Evolutionary conservation across 2,888 invertebrate genomes (phyloP).

Genomic region (Caradrina kadenii): DNA sequence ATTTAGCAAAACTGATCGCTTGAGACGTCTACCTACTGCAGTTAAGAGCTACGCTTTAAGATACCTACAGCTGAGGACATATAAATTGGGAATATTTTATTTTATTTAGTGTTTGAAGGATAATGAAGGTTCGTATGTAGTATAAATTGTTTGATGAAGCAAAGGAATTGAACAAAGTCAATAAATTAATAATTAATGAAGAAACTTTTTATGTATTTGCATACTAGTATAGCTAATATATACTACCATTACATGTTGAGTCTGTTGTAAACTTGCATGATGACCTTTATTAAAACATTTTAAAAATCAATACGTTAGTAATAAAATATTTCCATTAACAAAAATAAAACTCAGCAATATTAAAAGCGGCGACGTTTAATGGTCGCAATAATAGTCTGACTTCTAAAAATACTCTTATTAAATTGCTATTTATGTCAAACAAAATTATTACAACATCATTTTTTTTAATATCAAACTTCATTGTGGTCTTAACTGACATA

Average conservation of each 20-base stretch:
- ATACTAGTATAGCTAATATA: no score
- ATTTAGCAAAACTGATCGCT: slow-evolving; percentile 49
- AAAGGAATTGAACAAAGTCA: no score
- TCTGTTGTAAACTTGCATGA: background rate
- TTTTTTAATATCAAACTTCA: background rate
- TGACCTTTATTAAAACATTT: no score
- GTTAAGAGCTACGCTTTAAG: slow-evolving; percentile 53
- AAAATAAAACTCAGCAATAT: no score
- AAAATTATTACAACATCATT: background rate
- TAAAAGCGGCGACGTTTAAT: background rate
- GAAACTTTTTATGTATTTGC: no score
- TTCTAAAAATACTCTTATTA: background rate
- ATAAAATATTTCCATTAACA: no score
- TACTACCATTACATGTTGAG: no score
- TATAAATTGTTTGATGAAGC: background rate
- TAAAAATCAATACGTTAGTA: no score
- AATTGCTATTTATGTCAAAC: background rate
- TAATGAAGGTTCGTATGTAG: background rate
- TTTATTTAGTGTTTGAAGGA: background rate
- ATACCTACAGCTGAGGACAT: slow-evolving; percentile 40
- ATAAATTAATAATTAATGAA: no score
- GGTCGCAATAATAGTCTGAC: background rate
- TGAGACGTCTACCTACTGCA: slow-evolving; percentile 42
- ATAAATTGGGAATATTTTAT: background rate
- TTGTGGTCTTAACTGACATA: background rate